Percentiles rank a stretch among this genome's conserved stretches.
These are phyloP conservation scores for Naso thynnoides DNA, from an alignment of 2,797 vertebrate genomes.

Conservation along the genomic window DNA sequence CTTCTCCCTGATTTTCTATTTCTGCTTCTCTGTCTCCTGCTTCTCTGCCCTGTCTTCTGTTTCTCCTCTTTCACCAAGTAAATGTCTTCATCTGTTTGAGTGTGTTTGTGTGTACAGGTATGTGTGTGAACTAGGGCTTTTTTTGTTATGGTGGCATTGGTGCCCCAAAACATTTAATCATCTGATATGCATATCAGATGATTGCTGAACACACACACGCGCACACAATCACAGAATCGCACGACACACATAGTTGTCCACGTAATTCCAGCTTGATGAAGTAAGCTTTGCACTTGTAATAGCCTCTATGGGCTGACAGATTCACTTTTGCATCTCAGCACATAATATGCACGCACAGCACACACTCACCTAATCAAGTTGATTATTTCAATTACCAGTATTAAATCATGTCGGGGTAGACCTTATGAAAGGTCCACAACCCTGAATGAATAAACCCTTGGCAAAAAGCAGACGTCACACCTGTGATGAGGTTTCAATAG, in stretches of 20 bases:
- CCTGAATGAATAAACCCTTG: not conserved
- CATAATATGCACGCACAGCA: slow-evolving; percentile 12
- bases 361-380: slow-evolving; percentile 14
- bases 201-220: not conserved
- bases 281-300: not conserved
- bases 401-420: slow-evolving; percentile 4
- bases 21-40: slow-evolving; percentile 20
- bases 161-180: slow-evolving; percentile 20
- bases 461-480: not conserved
- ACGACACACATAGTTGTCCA: not conserved
- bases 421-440: not conserved
- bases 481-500: no score
- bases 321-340: slow-evolving; percentile 10
- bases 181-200: slow-evolving; percentile 13
- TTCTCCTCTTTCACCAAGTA: slow-evolving; percentile 19
- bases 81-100: not conserved
- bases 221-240: slow-evolving; percentile 5
- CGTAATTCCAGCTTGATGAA: not conserved
- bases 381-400: slow-evolving; percentile 13
- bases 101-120: not conserved
- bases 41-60: not conserved
- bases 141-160: no score
- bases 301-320: not conserved
- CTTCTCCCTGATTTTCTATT: slow-evolving; percentile 28
- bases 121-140: no score